Evolutionary conservation across 1,140 invertebrate genomes (phyloP).

Genomic region (Leucophenga varia): DNA sequence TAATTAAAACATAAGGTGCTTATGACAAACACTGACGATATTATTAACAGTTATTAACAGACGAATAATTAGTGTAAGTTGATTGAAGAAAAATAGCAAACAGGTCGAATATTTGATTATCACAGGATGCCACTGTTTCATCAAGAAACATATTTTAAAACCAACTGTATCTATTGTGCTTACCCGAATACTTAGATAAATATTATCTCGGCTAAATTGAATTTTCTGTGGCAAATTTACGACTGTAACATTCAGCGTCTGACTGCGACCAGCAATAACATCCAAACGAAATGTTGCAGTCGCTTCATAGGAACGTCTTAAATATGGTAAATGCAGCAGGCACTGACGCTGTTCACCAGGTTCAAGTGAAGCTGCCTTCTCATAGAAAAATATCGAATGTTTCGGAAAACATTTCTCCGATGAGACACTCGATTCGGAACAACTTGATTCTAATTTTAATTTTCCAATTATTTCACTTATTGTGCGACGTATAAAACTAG

Average conservation of each 20-base stretch:
- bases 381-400: conserved; percentile 38
- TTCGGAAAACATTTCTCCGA: conserved; percentile 36
- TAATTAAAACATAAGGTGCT: too few species aligned
- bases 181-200: conserved; percentile 38
- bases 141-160: too few species aligned
- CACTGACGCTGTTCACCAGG: conserved; percentile 8
- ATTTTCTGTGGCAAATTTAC: conserved; percentile 35
- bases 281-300: conserved; percentile 26
- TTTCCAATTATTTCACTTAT: conserved; percentile 25
- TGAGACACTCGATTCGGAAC: conserved; percentile 26
- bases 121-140: too few species aligned
- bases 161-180: too few species aligned
- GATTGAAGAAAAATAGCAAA: too few species aligned
- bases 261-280: conserved; percentile 29
- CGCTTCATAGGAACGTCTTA: conserved; percentile 24
- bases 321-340: conserved; percentile 31
- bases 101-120: not conserved
- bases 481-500: conserved; percentile 26
- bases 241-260: conserved; percentile 26
- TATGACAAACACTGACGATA: too few species aligned
- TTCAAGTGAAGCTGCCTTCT: conserved; percentile 25
- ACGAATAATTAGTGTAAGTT: too few species aligned
- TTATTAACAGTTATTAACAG: too few species aligned
- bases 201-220: conserved; percentile 25
- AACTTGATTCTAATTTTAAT: conserved; percentile 38